Conservation (phyloP, 30 jellyfish, hydroid and myxozoan species). For the Turritopsis rubra region DNA sequence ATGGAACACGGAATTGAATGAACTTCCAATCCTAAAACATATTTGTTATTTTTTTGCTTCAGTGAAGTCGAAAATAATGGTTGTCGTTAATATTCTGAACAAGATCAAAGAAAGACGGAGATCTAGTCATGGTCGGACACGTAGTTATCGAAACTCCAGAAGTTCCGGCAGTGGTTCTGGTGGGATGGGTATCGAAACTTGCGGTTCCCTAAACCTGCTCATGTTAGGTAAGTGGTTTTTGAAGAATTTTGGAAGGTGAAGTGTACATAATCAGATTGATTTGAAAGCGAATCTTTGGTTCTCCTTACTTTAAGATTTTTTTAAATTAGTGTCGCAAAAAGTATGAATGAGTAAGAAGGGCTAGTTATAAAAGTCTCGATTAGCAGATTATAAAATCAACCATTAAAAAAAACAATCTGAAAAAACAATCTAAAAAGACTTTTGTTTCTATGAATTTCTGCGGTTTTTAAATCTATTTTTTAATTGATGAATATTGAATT, state of each 20-base stretch:
- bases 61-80: not conserved
- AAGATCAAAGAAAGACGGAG: not conserved
- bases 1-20: not conserved
- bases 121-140: not conserved
- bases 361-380: too few relatives aligned
- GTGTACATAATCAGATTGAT: too few relatives aligned
- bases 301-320: too few relatives aligned
- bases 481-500: too few relatives aligned
- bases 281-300: too few relatives aligned
- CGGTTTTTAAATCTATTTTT: too few relatives aligned
- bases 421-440: too few relatives aligned
- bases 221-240: not conserved
- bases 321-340: too few relatives aligned
- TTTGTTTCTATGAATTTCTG: too few relatives aligned
- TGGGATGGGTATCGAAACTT: not conserved
- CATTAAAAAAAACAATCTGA: too few relatives aligned
- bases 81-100: not conserved
- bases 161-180: not conserved
- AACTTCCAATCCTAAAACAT: not conserved
- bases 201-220: not conserved
- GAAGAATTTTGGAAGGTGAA: not conserved
- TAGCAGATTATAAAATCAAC: too few relatives aligned
- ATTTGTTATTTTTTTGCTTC: not conserved
- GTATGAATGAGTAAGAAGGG: too few relatives aligned
- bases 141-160: not conserved